A percentile compares a stretch with the other conserved stretches of the same genome.
phyloP scores from a whole-genome alignment of 2,888 invertebrate genomes.

The Leptogaster cylindrica region DNA sequence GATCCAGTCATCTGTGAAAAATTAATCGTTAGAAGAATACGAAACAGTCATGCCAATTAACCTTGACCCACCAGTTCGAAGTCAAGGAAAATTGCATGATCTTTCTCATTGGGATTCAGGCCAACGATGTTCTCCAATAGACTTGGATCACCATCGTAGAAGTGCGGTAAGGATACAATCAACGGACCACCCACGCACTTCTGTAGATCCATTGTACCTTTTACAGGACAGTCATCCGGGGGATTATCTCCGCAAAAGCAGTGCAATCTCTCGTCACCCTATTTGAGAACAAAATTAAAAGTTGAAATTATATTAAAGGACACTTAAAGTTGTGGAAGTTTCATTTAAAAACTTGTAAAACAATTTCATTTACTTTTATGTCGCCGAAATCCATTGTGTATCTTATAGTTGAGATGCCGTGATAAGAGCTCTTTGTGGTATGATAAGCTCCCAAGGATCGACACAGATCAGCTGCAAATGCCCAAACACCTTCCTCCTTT shows the following conservation, averaged over 20 bases:
- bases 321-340: neutral
- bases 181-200: slow-evolving; percentile 73
- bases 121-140: slow-evolving; percentile 62
- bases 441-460: slow-evolving; percentile 69
- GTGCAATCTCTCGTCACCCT: slow-evolving; percentile 13
- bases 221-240: slow-evolving; percentile 70
- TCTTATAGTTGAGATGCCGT: slow-evolving; percentile 71
- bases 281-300: neutral
- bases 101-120: slow-evolving; percentile 68
- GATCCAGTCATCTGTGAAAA: slow-evolving; percentile 65
- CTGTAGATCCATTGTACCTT: slow-evolving; percentile 72
- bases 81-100: slow-evolving; percentile 76
- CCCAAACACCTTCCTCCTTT: slow-evolving; percentile 69
- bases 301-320: neutral
- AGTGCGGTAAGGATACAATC: slow-evolving; percentile 79
- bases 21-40: neutral
- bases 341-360: too few species aligned
- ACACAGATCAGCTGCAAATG: slow-evolving; percentile 79
- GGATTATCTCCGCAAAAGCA: slow-evolving; percentile 62
- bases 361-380: slow-evolving; percentile 58
- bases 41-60: too few species aligned
- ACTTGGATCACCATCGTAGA: slow-evolving; percentile 68
- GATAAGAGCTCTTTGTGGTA: slow-evolving; percentile 66
- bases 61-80: slow-evolving; percentile 82
- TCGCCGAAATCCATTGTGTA: slow-evolving; percentile 76